phyloP scores from a whole-genome alignment of 2,888 invertebrate species.

The Himalopsyche anomala region DNA sequence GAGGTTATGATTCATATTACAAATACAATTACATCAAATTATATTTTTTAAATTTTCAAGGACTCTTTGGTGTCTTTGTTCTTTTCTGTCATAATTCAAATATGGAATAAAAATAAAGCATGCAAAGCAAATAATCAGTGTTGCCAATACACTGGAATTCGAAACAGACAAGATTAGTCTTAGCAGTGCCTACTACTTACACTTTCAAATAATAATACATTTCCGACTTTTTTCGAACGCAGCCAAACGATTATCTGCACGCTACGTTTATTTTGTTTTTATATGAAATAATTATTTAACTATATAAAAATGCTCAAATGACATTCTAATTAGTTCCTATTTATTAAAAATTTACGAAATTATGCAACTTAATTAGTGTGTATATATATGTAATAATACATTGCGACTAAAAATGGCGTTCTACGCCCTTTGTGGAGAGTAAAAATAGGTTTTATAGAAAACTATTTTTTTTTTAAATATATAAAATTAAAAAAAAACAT shows the following conservation, averaged over 20 bases:
- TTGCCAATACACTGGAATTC: conserved; percentile 25
- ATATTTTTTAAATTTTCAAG: conserved; percentile 18
- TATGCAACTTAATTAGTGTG: too few species aligned
- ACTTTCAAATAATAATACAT: conserved; percentile 35
- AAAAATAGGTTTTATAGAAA: too few species aligned
- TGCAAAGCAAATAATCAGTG: conserved; percentile 34
- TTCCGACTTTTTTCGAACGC: conserved; percentile 41
- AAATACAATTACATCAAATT: background rate
- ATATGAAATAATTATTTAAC: background rate
- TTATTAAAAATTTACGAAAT: too few species aligned
- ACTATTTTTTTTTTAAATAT: too few species aligned
- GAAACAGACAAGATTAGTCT: conserved; percentile 22
- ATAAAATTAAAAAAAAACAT: too few species aligned
- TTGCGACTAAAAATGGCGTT: too few species aligned
- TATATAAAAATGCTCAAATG: background rate
- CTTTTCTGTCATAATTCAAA: conserved; percentile 39
- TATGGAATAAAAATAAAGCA: conserved; percentile 36
- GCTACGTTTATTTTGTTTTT: conserved; percentile 40
- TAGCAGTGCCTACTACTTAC: conserved; percentile 37
- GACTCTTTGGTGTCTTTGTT: conserved; percentile 27
- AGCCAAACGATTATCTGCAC: conserved; percentile 29
- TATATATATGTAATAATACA: too few species aligned
- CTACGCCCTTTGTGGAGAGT: too few species aligned
- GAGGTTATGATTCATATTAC: background rate
- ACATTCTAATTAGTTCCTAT: conserved; percentile 12